Base-by-base conservation (phyloP, 1,140 invertebrate species). In the Condylostylus longicornis region DNA sequence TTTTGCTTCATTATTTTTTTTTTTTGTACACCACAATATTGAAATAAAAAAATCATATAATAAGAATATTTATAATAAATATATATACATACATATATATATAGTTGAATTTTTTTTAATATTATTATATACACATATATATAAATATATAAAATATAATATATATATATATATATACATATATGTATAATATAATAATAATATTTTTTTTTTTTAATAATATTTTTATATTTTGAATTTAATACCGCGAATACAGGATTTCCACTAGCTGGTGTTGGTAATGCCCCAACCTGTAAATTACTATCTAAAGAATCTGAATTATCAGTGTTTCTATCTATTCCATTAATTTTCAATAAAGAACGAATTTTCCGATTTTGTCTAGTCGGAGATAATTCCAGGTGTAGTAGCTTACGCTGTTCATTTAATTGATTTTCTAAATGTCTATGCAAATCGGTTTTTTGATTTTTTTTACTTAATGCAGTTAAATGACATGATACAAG, bases 401-500 rank as follows among this genome's bases (percentile, higher is more conserved):
- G 56, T 42, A 61, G 50, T 46, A 60, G 44, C 42, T 58, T 51
- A 45, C 55, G 51, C 42, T 61, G 58, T 42, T 58, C 52, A 37
- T 60, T 60, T 37, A 61, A 50, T 54, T 61, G 58, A 42, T 55
- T 54, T 50, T 61, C 54, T 49, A 61, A 48, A 29, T 61, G 53
- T 35, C 55, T 58, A 42, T 52, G 54, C 47, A 52, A 54, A 42
- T 53, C 49, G 40, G 48, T 47, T 29, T 45, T 50, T 30, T 47
- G 49, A 45, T 53, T 53, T 42, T 58, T 53, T 54, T 61, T 58
- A 18, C 53, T 53, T 38, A 58, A 45, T 37, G 70, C 67, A 63
- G 69, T 66, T 52, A 79, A 72, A 67, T 80, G 79, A 68, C 77
- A 82, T 68, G 81, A 83, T 70, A 83, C 82, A 68, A 85, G 77